phyloP scores from a whole-genome alignment of 1,140 invertebrate species.

The Aphelenchoides besseyi region DNA sequence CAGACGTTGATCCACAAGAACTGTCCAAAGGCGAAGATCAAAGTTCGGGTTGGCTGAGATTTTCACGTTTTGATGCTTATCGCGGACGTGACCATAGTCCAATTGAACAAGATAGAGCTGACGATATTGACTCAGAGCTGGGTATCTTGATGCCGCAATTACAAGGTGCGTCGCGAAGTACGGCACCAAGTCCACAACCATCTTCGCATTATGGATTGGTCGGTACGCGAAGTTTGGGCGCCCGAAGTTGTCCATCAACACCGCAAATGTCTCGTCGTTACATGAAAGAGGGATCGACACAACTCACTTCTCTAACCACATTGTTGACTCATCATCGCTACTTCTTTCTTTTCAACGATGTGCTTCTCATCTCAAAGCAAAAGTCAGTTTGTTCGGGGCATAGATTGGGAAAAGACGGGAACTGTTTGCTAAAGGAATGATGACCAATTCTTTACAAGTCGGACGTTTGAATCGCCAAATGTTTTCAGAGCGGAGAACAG shows the following conservation, averaged over 20 bases:
- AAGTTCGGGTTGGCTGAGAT: constrained; percentile 7
- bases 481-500: constrained; percentile 54
- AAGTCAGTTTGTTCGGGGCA: constrained; percentile 63
- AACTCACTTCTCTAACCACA: constrained; percentile 52
- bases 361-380: constrained; percentile 66
- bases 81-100: too few species aligned
- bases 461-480: constrained; percentile 13
- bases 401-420: not conserved
- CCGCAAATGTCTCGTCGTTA: constrained; percentile 32
- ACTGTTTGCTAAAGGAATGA: constrained; percentile 12
- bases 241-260: constrained; percentile 34
- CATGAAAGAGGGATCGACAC: constrained; percentile 47
- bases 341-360: constrained; percentile 65
- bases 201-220: constrained; percentile 11
- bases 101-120: too few species aligned
- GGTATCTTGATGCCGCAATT: not conserved
- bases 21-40: too few species aligned
- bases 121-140: constrained; percentile 15
- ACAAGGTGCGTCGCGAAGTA: not conserved
- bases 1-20: too few species aligned
- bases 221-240: constrained; percentile 10
- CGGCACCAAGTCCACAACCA: constrained; percentile 3
- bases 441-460: constrained; percentile 5
- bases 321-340: constrained; percentile 63
- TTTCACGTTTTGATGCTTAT: constrained; percentile 11